Conservation (phyloP, 2,113 vertebrate genomes). For the Tragulus kanchil region DNA sequence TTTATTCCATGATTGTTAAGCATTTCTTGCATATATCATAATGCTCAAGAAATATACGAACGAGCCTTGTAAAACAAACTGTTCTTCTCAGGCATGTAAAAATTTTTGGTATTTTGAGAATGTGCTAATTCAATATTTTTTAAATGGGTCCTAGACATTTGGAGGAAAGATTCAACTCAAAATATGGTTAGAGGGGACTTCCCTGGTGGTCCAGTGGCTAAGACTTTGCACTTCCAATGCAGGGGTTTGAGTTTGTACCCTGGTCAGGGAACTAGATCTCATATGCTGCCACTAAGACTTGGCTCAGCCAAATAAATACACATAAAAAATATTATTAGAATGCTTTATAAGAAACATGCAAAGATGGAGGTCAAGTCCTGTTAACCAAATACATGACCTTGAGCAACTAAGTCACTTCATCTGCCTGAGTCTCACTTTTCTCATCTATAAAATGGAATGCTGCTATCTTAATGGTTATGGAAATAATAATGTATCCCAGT, state of each 20-base stretch:
- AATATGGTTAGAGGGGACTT: not conserved
- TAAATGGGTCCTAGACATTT: not conserved
- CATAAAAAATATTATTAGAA: not conserved
- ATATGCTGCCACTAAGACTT: not conserved
- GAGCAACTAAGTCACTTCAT: not conserved
- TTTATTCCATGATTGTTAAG: conserved; percentile 21
- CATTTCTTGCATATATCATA: conserved; percentile 23
- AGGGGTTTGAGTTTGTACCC: not conserved
- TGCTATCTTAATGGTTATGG: not conserved
- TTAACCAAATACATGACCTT: not conserved
- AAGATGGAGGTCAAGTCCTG: not conserved
- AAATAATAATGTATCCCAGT: not conserved
- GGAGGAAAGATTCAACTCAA: not conserved
- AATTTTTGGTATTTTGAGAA: conserved; percentile 11
- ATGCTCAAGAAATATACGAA: not conserved
- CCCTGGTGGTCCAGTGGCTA: not conserved
- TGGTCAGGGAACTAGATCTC: not conserved
- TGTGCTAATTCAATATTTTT: conserved; percentile 26
- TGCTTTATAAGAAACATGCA: not conserved
- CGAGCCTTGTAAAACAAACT: not conserved
- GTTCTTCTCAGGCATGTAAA: not conserved
- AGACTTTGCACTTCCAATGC: not conserved
- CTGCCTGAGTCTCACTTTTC: not conserved
- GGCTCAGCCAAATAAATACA: not conserved
- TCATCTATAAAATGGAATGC: conserved; percentile 17